Evolutionary conservation across 2,113 vertebrate species (phyloP).

Genomic region (Thinocorus orbignyianus): DNA sequence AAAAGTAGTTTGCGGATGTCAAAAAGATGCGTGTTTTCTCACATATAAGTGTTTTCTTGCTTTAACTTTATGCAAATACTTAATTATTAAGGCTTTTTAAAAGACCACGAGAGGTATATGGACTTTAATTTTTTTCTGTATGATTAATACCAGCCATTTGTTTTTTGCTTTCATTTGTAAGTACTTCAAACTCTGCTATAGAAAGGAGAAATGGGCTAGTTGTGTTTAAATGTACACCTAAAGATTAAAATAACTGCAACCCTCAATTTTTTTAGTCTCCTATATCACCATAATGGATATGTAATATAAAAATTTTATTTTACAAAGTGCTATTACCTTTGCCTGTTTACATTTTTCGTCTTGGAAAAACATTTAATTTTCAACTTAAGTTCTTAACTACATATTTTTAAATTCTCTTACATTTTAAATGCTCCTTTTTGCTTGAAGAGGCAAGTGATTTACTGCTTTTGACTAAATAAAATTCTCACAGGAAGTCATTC

Average conservation of each 20-base stretch:
- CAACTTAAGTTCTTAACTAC: slow-evolving; percentile 9
- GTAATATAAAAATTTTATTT: neutral
- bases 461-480: slow-evolving; percentile 26
- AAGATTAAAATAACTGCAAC: slow-evolving; percentile 39
- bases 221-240: slow-evolving; percentile 34
- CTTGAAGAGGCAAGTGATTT: neutral
- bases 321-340: neutral
- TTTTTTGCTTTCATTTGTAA: slow-evolving; percentile 29
- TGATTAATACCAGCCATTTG: neutral
- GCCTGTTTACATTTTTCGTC: slow-evolving; percentile 41
- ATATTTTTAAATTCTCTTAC: slow-evolving; percentile 28
- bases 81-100: slow-evolving; percentile 13
- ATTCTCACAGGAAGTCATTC: neutral
- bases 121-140: neutral
- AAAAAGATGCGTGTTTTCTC: neutral
- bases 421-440: neutral
- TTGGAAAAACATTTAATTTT: slow-evolving; percentile 28
- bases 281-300: neutral
- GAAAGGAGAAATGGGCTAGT: slow-evolving; percentile 7
- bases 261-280: neutral
- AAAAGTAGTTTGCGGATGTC: neutral
- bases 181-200: slow-evolving; percentile 10
- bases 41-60: neutral
- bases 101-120: neutral
- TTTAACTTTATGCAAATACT: slow-evolving; percentile 12